Conservation (phyloP, 1,140 invertebrate genomes). For the Rhagoletis zephyria region DNA sequence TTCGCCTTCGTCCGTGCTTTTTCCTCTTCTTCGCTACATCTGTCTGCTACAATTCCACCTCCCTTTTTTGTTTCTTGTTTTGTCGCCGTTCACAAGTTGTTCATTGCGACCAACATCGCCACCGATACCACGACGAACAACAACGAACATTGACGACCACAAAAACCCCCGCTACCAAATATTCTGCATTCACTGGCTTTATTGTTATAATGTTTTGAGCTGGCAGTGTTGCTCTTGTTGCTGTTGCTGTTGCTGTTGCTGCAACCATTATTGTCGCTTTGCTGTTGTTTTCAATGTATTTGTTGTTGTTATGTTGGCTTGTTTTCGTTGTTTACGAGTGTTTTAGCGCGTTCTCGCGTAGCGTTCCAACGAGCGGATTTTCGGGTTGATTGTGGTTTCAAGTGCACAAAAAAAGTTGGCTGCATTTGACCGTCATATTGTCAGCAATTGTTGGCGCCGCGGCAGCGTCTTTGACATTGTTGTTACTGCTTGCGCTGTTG, state of each 20-base stretch:
- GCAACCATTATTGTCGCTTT: constrained; percentile 13
- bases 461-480: constrained; percentile 14
- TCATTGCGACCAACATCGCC: constrained; percentile 22
- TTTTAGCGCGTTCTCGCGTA: constrained; percentile 23
- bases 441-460: constrained; percentile 16
- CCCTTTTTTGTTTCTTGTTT: neutral
- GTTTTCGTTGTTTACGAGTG: constrained; percentile 46
- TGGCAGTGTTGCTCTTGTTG: neutral
- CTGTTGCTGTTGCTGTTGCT: neutral
- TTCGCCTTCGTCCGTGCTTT: neutral
- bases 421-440: constrained; percentile 47
- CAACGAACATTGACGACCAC: neutral
- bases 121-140: neutral
- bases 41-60: neutral
- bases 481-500: constrained; percentile 8
- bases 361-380: constrained; percentile 17
- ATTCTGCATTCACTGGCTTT: constrained; percentile 44
- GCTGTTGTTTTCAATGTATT: neutral
- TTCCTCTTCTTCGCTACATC: neutral
- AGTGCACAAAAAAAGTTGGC: neutral
- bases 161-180: constrained; percentile 13
- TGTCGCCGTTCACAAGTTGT: constrained; percentile 35
- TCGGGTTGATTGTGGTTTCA: constrained; percentile 48
- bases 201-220: constrained; percentile 31
- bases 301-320: neutral